phyloP scores from a whole-genome alignment of 2,797 vertebrate species.

The Ctenopoma kingsleyae region DNA sequence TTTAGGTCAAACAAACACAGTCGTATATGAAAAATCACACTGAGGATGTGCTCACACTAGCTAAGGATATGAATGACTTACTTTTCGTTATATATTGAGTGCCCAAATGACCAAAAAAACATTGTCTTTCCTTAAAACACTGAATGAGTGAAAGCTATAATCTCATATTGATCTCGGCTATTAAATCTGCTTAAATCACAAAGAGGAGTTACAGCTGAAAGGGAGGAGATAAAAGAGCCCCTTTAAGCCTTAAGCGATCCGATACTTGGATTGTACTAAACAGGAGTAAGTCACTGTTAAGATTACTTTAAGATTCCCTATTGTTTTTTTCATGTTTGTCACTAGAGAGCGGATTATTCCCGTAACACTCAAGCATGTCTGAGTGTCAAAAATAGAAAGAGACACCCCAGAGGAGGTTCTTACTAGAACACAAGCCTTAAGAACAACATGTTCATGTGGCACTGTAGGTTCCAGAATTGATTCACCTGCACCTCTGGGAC shows the following conservation, averaged over 20 bases:
- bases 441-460: constrained; percentile 68
- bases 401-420: constrained; percentile 62
- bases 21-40: constrained; percentile 31
- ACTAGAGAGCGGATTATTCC: constrained; percentile 54
- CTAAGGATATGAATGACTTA: constrained; percentile 33
- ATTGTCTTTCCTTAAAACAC: constrained; percentile 40
- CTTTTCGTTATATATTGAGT: constrained; percentile 24
- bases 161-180: constrained; percentile 55
- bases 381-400: constrained; percentile 68
- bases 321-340: constrained; percentile 47
- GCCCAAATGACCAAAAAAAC: constrained; percentile 35
- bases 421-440: constrained; percentile 44
- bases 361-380: constrained; percentile 57
- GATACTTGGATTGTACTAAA: constrained; percentile 17
- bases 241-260: constrained; percentile 39
- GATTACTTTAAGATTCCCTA: constrained; percentile 11
- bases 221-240: constrained; percentile 15
- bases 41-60: constrained; percentile 21
- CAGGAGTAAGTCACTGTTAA: constrained; percentile 17
- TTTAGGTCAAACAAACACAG: constrained; percentile 51
- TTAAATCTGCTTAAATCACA: constrained; percentile 52
- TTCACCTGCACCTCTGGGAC: constrained; percentile 74
- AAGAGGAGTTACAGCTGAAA: constrained; percentile 36
- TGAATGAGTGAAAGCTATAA: constrained; percentile 37
- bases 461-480: constrained; percentile 62